Conservation (phyloP, 35 echinoderm and acorn worm genomes). For the Diadema setosum region DNA sequence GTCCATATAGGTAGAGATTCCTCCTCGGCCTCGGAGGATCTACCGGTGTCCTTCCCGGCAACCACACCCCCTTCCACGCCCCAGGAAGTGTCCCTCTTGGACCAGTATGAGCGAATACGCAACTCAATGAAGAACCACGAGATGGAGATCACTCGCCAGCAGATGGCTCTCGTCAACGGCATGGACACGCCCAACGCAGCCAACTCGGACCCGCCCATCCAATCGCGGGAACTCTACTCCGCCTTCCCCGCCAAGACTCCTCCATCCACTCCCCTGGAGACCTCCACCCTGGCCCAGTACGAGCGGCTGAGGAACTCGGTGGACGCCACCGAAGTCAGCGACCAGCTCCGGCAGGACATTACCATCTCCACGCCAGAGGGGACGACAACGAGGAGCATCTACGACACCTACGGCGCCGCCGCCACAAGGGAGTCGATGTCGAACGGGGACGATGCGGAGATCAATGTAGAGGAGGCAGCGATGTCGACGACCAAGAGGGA, state of each 20-base stretch:
- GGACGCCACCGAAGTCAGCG: constrained; percentile 50
- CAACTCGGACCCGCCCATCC: not conserved
- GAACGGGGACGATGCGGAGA: not conserved
- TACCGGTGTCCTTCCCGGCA: not conserved
- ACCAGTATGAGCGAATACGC: constrained; percentile 7
- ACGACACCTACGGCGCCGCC: not conserved
- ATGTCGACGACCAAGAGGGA: not conserved
- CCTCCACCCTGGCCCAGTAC: constrained; percentile 45
- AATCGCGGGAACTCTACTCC: constrained; percentile 23
- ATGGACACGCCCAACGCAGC: not conserved
- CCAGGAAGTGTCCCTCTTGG: not conserved
- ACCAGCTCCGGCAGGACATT: constrained; percentile 50
- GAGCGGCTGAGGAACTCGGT: constrained; percentile 39
- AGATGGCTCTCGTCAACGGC: not conserved
- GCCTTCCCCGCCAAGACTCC: constrained; percentile 85
- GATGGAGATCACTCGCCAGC: not conserved
- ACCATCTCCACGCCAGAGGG: not conserved
- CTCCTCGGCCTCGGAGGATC: not conserved
- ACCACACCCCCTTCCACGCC: constrained; percentile 48
- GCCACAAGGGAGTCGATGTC: not conserved
- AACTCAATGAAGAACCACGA: constrained; percentile 22
- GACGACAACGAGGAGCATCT: not conserved
- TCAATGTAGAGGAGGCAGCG: not conserved
- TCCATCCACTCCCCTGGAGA: constrained; percentile 76
- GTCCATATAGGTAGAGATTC: not conserved